A percentile compares a stretch with the other conserved stretches of the same genome.
Conservation (phyloP, 2,113 vertebrate genomes). For the Anarhynchus alexandrinus region DNA sequence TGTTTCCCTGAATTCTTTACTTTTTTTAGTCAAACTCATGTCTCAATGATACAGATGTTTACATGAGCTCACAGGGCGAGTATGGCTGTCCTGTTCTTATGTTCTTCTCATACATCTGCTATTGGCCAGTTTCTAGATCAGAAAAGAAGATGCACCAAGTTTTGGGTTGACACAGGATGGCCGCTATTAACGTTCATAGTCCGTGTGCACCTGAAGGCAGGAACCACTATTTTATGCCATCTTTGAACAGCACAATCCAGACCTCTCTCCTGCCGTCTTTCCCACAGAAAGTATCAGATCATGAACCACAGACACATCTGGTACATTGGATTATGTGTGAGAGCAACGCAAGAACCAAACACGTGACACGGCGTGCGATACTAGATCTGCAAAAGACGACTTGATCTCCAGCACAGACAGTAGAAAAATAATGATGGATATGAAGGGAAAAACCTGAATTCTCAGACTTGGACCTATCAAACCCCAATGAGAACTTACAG, state of each 20-base stretch:
- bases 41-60: neutral
- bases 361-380: rapidly evolving
- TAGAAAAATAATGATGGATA: neutral
- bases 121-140: neutral
- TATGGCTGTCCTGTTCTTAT: neutral
- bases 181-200: neutral
- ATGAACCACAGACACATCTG: neutral
- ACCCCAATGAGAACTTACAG: neutral
- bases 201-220: neutral
- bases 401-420: neutral
- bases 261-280: neutral
- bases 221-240: neutral
- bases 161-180: neutral
- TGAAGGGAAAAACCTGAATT: neutral
- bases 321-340: neutral
- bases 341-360: neutral
- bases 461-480: neutral
- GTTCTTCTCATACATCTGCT: neutral
- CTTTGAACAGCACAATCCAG: neutral
- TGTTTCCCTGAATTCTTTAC: neutral
- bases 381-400: neutral
- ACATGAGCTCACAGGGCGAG: too few relatives aligned
- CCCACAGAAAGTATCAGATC: neutral
- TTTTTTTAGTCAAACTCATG: neutral
- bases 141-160: neutral